phyloP scores from a whole-genome alignment of 2,797 vertebrate species.

The Tragelaphus oryx region DNA sequence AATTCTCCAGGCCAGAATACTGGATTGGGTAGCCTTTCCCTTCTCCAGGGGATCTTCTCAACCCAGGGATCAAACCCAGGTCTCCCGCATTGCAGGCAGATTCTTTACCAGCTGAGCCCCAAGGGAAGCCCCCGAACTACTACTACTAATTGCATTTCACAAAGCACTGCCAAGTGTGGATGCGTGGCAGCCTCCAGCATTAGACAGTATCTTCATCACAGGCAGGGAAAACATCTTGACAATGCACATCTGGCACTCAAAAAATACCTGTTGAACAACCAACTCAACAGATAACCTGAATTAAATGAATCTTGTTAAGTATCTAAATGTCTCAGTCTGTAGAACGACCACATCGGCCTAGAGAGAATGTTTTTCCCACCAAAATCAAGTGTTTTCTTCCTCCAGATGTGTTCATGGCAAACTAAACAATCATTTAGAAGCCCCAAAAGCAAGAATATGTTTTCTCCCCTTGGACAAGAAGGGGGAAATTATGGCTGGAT shows the following conservation, averaged over 20 bases:
- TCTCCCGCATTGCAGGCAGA: neutral
- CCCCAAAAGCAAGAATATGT: neutral
- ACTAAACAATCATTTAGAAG: neutral
- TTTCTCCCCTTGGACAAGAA: neutral
- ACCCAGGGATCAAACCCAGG: neutral
- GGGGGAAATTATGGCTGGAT: neutral
- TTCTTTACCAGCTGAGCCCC: neutral
- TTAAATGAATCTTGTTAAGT: neutral
- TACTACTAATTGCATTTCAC: neutral
- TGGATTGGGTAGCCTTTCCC: neutral
- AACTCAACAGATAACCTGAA: neutral
- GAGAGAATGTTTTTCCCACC: neutral
- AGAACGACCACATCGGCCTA: accelerated
- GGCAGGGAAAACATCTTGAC: accelerated
- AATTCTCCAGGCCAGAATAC: neutral
- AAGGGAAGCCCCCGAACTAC: neutral
- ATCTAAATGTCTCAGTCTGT: neutral
- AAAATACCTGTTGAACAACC: neutral
- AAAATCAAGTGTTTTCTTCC: neutral
- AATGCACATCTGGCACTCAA: neutral
- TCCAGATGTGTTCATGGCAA: neutral
- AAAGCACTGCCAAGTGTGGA: neutral
- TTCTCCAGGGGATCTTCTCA: neutral
- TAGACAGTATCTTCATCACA: accelerated
- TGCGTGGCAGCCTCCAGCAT: neutral